Evolutionary conservation across 2,888 invertebrate species (phyloP), one percentile per base, ranked within the genome.

Genomic region (Calliopum simillimum): DNA sequence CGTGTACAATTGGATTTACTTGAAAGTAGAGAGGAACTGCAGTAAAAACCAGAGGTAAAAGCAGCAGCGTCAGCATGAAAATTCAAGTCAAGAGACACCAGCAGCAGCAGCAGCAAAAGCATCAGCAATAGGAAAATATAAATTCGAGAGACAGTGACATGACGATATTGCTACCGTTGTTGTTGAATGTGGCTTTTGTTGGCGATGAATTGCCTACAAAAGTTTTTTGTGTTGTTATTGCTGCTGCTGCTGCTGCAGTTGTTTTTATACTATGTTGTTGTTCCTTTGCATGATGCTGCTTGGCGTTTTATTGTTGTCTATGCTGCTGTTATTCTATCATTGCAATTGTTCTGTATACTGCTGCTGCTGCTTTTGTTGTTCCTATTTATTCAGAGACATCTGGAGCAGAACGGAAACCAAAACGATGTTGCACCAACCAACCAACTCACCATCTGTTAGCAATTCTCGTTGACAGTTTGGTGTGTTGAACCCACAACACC

Each of bases 1-100:
- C 68, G 71, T 73, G 68, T 73, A 71, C 73, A 73, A 71, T 69
- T 69, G 69, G 67, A 51, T 69, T 66, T 71, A 53, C 25, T 23
- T 43, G 67, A n/a, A 53, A 44, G 41, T 11, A 12, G 16, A 33
- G 14, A n/a, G 33, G 56, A 59, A 51, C 49, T 47, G 14, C 23
- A 33, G 33, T 8, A 8, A 33, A n/a, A 33, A 33, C 8, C 21
- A 53, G 53, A 19, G 53, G 14, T 53, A 16, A 19, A 8, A 6
- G 16, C 23, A n/a, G 16, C 25, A 41, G 21, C 14, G 16, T 33
- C 33, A n/a, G 16, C 33, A 8, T 19, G 41, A 59, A 59, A 19
- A 59, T 16, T 3, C 19, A 41, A 25, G n/a, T 58, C 12, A 41
- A 59, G 41, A 41, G 59, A 43, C 21, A 55, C 5, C 55, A 55